Evolutionary conservation across 1,140 invertebrate genomes (phyloP).

Genomic region (Sycobia sp.): DNA sequence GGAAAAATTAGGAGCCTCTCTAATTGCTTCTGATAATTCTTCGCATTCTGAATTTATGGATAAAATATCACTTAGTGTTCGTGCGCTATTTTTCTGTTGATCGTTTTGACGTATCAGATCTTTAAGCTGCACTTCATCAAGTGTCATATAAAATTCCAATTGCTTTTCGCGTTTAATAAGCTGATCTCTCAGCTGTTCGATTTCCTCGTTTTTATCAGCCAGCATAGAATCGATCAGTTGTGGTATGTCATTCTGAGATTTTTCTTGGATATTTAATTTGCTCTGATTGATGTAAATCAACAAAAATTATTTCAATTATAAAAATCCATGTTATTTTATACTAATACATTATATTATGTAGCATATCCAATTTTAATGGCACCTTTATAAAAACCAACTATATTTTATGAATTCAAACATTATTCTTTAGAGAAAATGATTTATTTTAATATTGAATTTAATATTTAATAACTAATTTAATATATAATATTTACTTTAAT

Average conservation of each 20-base stretch:
- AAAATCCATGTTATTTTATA: background rate
- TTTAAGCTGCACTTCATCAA: slow-evolving; percentile 61
- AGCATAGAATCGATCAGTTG: slow-evolving; percentile 69
- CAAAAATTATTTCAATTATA: background rate
- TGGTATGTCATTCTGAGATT: slow-evolving; percentile 56
- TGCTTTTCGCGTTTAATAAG: slow-evolving; percentile 61
- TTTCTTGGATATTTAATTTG: slow-evolving; percentile 44
- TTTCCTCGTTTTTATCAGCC: slow-evolving; percentile 72
- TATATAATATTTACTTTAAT: background rate
- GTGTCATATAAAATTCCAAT: slow-evolving; percentile 56
- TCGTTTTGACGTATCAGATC: slow-evolving; percentile 52
- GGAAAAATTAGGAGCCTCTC: slow-evolving; percentile 39
- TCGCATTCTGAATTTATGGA: slow-evolving; percentile 72
- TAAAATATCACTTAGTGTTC: slow-evolving; percentile 72
- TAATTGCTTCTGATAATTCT: slow-evolving; percentile 47
- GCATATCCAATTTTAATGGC: no score
- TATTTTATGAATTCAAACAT: no score
- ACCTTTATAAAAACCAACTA: no score
- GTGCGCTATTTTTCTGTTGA: slow-evolving; percentile 64
- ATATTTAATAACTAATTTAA: background rate
- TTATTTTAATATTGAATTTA: no score
- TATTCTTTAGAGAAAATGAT: no score
- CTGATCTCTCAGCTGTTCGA: slow-evolving; percentile 67
- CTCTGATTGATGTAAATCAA: slow-evolving; percentile 1
- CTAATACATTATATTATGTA: no score